Conservation (phyloP, 2,888 invertebrate genomes). For the Salpingus planirostris region DNA sequence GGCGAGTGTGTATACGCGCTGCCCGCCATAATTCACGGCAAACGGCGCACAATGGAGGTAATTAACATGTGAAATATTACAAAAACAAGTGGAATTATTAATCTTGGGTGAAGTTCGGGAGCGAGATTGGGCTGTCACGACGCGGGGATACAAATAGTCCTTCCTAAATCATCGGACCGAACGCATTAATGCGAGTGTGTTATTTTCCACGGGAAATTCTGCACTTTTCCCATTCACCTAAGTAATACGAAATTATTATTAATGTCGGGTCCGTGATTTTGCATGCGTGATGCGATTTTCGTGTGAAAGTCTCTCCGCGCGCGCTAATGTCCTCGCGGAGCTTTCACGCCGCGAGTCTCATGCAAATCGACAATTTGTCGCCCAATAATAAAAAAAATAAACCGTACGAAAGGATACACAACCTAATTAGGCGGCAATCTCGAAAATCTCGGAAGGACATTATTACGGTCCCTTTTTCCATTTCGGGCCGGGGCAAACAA, state of each 20-base stretch:
- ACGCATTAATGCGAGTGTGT: conserved; percentile 23
- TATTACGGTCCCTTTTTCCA: neutral
- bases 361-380: conserved; percentile 27
- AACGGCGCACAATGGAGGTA: conserved; percentile 31
- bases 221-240: too few species aligned
- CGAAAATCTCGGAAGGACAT: neutral
- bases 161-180: conserved; percentile 34
- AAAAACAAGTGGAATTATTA: conserved; percentile 41
- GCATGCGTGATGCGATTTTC: too few species aligned
- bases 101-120: conserved; percentile 36
- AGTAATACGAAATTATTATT: too few species aligned
- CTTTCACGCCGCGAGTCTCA: conserved; percentile 10
- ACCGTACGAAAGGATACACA: conserved; percentile 1
- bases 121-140: conserved; percentile 40
- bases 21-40: too few species aligned
- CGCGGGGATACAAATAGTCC: conserved; percentile 36
- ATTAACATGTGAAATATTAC: conserved; percentile 42
- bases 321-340: too few species aligned
- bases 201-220: conserved; percentile 8
- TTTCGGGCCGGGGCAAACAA: neutral
- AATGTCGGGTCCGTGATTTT: too few species aligned
- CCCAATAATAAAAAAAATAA: conserved; percentile 6
- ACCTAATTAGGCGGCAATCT: conserved; percentile 1
- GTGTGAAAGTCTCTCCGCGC: too few species aligned
- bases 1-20: too few species aligned